Conservation (phyloP, 1,140 invertebrate species). For the Potamilus streckersoni region DNA sequence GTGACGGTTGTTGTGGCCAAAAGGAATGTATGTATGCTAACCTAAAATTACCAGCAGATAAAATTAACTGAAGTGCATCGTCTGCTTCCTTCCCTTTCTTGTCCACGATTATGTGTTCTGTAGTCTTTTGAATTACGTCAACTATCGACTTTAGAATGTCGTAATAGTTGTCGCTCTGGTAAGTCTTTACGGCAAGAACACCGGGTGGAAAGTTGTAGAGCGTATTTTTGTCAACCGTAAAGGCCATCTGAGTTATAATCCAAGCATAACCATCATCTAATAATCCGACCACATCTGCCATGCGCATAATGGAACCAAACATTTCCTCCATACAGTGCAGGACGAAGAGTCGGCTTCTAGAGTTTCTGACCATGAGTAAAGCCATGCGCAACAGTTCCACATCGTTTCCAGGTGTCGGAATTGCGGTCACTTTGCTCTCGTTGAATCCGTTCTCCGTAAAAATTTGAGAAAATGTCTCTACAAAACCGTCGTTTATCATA, state of each 20-base stretch:
- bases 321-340: constrained; percentile 6
- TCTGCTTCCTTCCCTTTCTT: not conserved
- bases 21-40: no score
- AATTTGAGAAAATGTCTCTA: constrained; percentile 15
- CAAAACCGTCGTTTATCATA: constrained; percentile 24
- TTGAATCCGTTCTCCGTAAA: not conserved
- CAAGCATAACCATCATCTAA: constrained; percentile 46
- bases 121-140: constrained; percentile 1
- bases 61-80: not conserved
- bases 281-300: constrained; percentile 14
- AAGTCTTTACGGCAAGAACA: constrained; percentile 37
- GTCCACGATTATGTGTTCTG: no score
- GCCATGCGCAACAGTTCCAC: constrained; percentile 6
- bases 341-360: constrained; percentile 8
- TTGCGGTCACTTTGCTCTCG: not conserved
- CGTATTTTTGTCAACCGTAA: constrained; percentile 1
- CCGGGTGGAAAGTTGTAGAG: constrained; percentile 29
- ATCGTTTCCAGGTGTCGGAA: not conserved
- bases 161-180: constrained; percentile 21
- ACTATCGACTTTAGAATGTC: constrained; percentile 13
- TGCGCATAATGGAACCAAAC: constrained; percentile 9
- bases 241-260: constrained; percentile 41
- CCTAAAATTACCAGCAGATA: not conserved
- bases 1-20: not conserved
- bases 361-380: constrained; percentile 6